Evolutionary conservation across 2,113 vertebrate genomes (phyloP), one percentile per base, ranked within the genome.

Genomic region (Odobenus rosmarus): DNA sequence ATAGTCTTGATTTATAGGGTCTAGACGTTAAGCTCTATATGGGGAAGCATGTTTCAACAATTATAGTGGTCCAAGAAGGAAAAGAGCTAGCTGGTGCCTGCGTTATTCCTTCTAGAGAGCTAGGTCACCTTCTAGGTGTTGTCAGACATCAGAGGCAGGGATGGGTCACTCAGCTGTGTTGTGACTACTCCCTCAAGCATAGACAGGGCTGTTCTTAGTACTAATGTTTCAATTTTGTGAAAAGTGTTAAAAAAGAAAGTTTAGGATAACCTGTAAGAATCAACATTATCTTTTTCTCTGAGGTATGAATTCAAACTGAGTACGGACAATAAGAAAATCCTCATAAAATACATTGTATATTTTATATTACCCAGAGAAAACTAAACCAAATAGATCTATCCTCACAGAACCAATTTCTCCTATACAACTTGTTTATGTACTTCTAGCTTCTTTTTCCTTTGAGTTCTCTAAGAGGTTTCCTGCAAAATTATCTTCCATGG

Each of bases 361-460:
- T 85, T 97, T 23, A 90, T 72, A 64, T 90, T 72, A 76, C 62
- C 24, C 39, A 64, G 81, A 62, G 72, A 95, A 95, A 90, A 31
- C 57, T 93, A 95, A 96, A 87, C 28, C 67, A 96, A 90, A 96
- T 96, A 88, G 89, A 93, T 93, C 21, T 95, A 21, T 72, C 39
- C 74, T 84, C 26, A 81, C 53, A 85, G 72, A 91, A 42, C 33
- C 61, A 93, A 93, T 87, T 92, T 89, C 74, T 71, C 23, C 74
- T 93, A 55, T 81, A 57, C 88, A 96, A 98, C 10, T 87, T 93
- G 31, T 42, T 96, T 90, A 84, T 93, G 46, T 55, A 64, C 15
- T 80, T 86, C 39, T 64, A 76, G 19, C 11, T 91, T 87, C 61
- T 88, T 93, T 93, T 96, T 53, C 62, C 69, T 94, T 95, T 97